A percentile compares a stretch with the other conserved stretches of the same genome.
Evolutionary conservation across 2,113 vertebrate species (phyloP).

Genomic region (Chaetura pelagica): DNA sequence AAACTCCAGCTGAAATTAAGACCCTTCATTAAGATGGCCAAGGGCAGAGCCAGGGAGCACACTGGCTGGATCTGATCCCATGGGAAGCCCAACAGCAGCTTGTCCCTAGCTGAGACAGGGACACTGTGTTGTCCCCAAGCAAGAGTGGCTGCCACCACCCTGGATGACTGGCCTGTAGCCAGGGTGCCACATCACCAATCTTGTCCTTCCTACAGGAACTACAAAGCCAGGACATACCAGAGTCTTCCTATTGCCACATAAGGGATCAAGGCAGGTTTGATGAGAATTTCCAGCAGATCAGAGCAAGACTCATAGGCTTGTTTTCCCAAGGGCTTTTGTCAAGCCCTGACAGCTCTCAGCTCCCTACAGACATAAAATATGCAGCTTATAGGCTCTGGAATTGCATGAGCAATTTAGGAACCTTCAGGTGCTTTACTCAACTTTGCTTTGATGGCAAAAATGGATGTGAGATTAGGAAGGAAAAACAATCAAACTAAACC

Average conservation of each 20-base stretch:
- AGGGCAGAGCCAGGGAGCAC: accelerated
- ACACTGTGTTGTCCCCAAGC: neutral
- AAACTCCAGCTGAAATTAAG: neutral
- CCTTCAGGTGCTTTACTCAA: neutral
- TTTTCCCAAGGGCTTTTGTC: neutral
- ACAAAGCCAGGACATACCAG: neutral
- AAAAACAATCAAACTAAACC: neutral
- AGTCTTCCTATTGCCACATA: neutral
- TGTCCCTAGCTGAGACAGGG: too few relatives aligned
- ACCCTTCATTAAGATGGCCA: neutral
- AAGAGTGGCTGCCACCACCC: neutral
- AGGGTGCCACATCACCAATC: neutral
- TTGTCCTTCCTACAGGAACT: neutral
- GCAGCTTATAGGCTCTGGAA: neutral
- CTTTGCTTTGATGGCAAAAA: neutral
- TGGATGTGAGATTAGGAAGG: neutral
- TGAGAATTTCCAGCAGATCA: neutral
- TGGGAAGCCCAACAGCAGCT: neutral
- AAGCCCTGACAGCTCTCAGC: neutral
- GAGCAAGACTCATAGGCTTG: neutral
- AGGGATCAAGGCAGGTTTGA: neutral
- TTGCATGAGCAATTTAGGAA: neutral
- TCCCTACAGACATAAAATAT: neutral
- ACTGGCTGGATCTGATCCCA: neutral
- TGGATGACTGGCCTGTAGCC: neutral